Evolutionary conservation across 2,888 invertebrate genomes (phyloP).

Genomic region (Netelia virgata): DNA sequence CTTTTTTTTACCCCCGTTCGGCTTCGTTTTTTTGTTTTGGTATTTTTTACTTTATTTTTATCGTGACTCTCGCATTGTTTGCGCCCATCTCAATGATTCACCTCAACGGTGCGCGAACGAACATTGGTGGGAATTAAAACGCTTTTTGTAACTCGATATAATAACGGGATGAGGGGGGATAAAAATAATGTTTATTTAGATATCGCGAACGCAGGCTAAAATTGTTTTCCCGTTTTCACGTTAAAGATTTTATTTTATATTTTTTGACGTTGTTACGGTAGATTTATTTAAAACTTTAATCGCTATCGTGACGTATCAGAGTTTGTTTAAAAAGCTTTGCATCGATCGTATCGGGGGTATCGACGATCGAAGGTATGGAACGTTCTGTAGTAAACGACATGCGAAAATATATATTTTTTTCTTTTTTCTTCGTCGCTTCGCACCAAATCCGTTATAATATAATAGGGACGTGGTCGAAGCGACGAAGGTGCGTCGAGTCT

Average conservation of each 20-base stretch:
- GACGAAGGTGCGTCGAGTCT: conserved; percentile 45
- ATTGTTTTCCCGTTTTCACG: not conserved
- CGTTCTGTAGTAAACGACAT: not conserved
- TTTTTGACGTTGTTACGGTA: not conserved
- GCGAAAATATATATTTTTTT: not conserved
- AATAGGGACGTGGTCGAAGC: conserved; percentile 16
- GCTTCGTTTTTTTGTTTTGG: conserved; percentile 8
- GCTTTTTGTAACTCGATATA: conserved; percentile 1
- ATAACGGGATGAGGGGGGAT: not conserved
- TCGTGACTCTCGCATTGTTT: not conserved
- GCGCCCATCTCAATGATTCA: conserved; percentile 3
- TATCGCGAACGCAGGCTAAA: no score
- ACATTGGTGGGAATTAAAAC: conserved; percentile 18
- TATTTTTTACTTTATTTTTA: not conserved
- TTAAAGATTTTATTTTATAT: not conserved
- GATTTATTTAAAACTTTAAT: not conserved
- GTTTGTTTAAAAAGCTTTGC: not conserved
- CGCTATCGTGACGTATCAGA: not conserved
- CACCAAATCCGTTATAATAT: conserved; percentile 18
- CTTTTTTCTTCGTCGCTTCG: conserved; percentile 17
- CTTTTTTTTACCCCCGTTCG: not conserved
- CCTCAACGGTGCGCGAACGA: not conserved
- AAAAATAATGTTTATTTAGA: not conserved
- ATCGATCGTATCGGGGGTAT: not conserved
- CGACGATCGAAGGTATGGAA: not conserved